Conservation (phyloP, 1,140 invertebrate genomes). For the Lordiphosa stackelbergi region DNA sequence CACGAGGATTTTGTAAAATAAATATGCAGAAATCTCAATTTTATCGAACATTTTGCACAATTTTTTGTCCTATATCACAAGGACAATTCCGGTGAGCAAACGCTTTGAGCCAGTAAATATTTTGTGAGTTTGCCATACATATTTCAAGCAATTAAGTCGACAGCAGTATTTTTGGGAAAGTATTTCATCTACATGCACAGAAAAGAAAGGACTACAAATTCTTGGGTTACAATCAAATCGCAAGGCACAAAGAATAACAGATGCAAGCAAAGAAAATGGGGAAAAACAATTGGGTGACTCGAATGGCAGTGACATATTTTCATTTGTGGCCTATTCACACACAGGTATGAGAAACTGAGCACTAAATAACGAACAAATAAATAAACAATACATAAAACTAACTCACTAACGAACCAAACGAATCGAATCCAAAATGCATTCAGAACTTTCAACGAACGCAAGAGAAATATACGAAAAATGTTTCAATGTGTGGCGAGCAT, state of each 20-base stretch:
- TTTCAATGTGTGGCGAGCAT: constrained; percentile 41
- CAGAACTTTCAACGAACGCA: constrained; percentile 62
- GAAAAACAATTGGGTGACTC: neutral
- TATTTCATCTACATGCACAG: neutral
- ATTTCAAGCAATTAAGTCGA: no score
- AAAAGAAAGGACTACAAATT: constrained; percentile 7
- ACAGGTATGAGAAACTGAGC: constrained; percentile 12
- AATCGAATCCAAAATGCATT: constrained; percentile 47
- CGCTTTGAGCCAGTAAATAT: no score
- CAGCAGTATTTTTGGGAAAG: no score
- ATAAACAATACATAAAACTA: constrained; percentile 21
- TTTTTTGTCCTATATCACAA: no score
- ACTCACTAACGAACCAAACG: constrained; percentile 28
- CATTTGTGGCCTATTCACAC: constrained; percentile 26
- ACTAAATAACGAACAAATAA: constrained; percentile 37
- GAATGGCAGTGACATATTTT: constrained; percentile 25
- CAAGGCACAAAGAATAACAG: constrained; percentile 41
- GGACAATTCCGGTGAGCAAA: no score
- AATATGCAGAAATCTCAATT: no score
- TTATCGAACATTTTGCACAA: no score
- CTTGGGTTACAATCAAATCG: constrained; percentile 12
- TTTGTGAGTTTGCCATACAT: no score
- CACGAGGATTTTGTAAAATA: no score
- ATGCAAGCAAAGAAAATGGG: constrained; percentile 25
- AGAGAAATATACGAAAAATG: constrained; percentile 48